Evolutionary conservation across 2,888 invertebrate species (phyloP), one percentile per base, ranked within the genome.

Genomic region (Amphipoea lucens): DNA sequence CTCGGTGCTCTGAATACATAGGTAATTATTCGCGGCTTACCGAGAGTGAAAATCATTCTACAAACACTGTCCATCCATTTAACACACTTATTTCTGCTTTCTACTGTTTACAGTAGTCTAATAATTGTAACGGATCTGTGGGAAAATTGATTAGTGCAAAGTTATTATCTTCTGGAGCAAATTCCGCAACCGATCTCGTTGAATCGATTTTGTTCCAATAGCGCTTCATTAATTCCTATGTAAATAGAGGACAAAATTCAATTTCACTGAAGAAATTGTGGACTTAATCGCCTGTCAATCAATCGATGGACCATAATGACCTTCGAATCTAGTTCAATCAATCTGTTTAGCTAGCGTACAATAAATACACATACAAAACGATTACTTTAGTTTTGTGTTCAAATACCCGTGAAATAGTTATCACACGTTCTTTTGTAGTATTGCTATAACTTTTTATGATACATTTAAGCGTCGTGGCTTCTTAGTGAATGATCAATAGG

Each of bases 11-110:
- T 90, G 90, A 93, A 95, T 95, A 90, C 95, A 94, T 93, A 86
- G 81, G 85, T 93, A 94, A 94, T 94, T 92, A 92, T 94, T 95
- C 92, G 92, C 95, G 89, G 90, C 92, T 92, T 91, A 90, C 90
- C 75, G 93, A 93, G 89, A 94, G 94, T 92, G 93, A 93, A 93
- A 94, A 92, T 91, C 87, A 92, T 93, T 93, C 92, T 91, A 92
- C 91, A 88, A 90, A 92, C 92, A 92, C 90, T 90, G 91, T 85
- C 88, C 89, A 89, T 89, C 87, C 91, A 93, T 94, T 94, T 94
- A 93, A 92, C 94, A 93, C 91, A 93, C 92, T 92, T 93, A 86
- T 90, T 90, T 90, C 87, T 86, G 90, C 94, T 94, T 94, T 95
- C 94, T 93, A 93, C 92, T 90, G 87, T 90, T 89, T 88, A 90